Percentiles rank a stretch among this genome's conserved stretches.
Conservation (phyloP, 1,140 invertebrate species). For the Drosophila virilis region DNA sequence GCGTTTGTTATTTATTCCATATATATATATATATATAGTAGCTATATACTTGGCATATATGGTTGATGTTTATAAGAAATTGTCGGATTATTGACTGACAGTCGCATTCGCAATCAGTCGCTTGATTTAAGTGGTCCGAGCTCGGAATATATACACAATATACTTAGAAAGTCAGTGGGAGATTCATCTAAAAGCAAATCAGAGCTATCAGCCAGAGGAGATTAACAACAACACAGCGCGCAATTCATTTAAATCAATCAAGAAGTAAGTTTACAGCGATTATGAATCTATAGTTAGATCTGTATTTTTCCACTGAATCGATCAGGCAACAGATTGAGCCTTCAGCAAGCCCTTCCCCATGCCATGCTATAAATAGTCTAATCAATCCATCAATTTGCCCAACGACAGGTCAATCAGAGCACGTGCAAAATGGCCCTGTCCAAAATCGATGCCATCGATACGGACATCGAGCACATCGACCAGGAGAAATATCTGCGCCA, state of each 20-base stretch:
- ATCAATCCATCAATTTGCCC: background rate
- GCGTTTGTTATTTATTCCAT: background rate
- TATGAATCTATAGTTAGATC: conserved; percentile 19
- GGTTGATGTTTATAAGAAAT: conserved; percentile 17
- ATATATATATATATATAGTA: background rate
- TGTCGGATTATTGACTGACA: conserved; percentile 18
- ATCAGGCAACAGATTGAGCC: conserved; percentile 11
- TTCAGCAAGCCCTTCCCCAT: background rate
- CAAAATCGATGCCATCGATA: conserved; percentile 73
- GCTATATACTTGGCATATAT: too few relatives aligned
- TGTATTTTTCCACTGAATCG: conserved; percentile 57
- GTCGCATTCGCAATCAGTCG: conserved; percentile 38
- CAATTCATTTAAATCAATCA: conserved; percentile 78
- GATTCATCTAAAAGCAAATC: conserved; percentile 1
- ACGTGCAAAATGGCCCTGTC: conserved; percentile 74
- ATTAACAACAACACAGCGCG: conserved; percentile 39
- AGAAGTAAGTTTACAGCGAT: conserved; percentile 35
- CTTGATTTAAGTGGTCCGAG: conserved; percentile 24
- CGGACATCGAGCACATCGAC: conserved; percentile 65
- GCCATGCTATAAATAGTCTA: background rate
- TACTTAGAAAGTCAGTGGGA: conserved; percentile 5
- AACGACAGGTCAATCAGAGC: conserved; percentile 70
- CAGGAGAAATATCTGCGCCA: conserved; percentile 82
- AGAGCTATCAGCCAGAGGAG: conserved; percentile 30
- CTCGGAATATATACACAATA: background rate